Percentiles rank a stretch among this genome's conserved stretches.
phyloP scores from a whole-genome alignment of 1,140 invertebrate genomes.

The Apis florea region DNA sequence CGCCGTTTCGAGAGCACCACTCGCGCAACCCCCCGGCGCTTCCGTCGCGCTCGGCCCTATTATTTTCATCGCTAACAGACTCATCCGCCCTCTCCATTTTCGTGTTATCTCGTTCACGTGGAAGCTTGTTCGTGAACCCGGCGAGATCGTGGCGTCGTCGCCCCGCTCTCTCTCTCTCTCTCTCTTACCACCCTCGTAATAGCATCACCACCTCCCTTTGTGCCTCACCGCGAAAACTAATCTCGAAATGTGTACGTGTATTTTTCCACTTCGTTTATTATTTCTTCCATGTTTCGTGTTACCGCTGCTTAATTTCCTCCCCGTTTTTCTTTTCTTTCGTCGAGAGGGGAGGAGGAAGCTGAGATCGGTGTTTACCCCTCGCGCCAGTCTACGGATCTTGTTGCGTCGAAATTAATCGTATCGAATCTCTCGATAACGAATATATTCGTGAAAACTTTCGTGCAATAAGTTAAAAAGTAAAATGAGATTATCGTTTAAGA shows the following conservation, averaged over 20 bases:
- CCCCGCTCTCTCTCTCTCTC: background rate
- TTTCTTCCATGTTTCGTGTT: constrained; percentile 20
- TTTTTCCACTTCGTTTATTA: constrained; percentile 30
- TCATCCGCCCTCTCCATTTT: constrained; percentile 42
- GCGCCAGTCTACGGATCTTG: too few species aligned
- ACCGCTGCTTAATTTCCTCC: background rate
- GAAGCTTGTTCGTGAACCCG: constrained; percentile 1
- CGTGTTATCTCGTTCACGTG: constrained; percentile 52
- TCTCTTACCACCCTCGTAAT: background rate
- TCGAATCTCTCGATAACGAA: too few species aligned
- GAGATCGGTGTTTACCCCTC: too few species aligned
- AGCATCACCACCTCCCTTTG: background rate
- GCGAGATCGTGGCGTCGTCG: constrained; percentile 13
- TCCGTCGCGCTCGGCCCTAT: constrained; percentile 36
- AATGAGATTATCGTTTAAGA: too few species aligned
- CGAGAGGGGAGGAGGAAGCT: too few species aligned
- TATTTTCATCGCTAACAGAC: constrained; percentile 57
- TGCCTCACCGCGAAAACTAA: constrained; percentile 25
- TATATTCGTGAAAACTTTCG: too few species aligned
- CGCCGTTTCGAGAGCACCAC: constrained; percentile 37
- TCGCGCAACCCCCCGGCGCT: constrained; percentile 10
- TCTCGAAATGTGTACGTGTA: constrained; percentile 11
- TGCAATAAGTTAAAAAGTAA: too few species aligned
- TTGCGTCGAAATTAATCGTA: too few species aligned
- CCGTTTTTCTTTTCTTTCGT: too few species aligned